Base-by-base conservation (phyloP, 2,797 vertebrate species). In the Xiphorhynchus erythropygius region DNA sequence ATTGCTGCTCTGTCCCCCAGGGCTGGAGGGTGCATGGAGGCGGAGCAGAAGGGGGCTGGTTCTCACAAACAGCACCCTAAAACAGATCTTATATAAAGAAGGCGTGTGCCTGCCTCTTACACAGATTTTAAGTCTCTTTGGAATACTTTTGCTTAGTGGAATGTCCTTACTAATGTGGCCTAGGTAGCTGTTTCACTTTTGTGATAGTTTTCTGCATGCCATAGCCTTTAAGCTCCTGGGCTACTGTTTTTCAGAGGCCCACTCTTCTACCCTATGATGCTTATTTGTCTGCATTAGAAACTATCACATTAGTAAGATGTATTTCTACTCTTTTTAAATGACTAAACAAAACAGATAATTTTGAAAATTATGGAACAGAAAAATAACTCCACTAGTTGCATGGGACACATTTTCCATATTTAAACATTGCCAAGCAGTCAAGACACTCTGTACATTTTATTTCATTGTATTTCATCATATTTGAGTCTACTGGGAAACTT, bases 1-100 rank as follows among this genome's bases (percentile, higher is more conserved):
- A 0, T 3, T 12, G 0, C 22, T 1, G 1, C 52, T 35, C 65
- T 28, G 2, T 21, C 28, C 32, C 23, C 24, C 3, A 0, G 24
- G 5, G 14, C 76, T 30, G 42, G 8, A 4, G 7, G 32, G 25
- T 19, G 16, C 22, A 2, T 0, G 2, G 56, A 27, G 24, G 17
- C 28, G 62, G 4, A 41, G 64, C 62, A 73, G 22, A 10, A 25
- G 37, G 47, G 78, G 30, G 9, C 25, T 64, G 47, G 16, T 33
- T 27, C 30, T 69, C 74, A 8, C 27, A 67, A 23, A 5, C 23
- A 44, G 30, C 53, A 9, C 25, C 5, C 49, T 41, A 18, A 62
- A 62, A 46, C 15, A 8, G 18, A 33, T 32, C 49, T 67, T 46
- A 5, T 18, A 63, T 1, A 11, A 68, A 42, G n/a, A 70, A 32